phyloP scores from a whole-genome alignment of 92 coral and sea anemone genomes.

The Epizoanthus stellaris region DNA sequence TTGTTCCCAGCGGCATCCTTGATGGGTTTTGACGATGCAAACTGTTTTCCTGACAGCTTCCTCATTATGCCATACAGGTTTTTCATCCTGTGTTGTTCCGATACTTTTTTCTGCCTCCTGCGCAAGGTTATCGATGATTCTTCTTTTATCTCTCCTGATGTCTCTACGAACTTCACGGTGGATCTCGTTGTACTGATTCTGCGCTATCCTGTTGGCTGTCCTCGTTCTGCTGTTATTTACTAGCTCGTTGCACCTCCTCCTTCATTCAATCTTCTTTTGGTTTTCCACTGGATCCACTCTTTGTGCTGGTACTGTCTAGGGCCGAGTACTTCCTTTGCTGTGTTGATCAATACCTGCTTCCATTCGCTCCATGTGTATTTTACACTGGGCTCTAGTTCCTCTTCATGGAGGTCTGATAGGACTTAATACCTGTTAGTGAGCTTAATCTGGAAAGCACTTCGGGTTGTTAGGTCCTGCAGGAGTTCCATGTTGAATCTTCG shows the following conservation, averaged over 20 bases:
- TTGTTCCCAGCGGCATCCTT: not conserved
- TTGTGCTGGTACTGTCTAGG: not conserved
- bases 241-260: not conserved
- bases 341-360: not conserved
- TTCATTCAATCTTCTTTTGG: not conserved
- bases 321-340: not conserved
- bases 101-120: not conserved
- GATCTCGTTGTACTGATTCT: not conserved
- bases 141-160: not conserved
- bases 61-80: not conserved
- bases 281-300: slow-evolving; percentile 1
- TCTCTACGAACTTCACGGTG: slow-evolving; percentile 12
- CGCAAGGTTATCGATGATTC: not conserved
- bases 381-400: not conserved
- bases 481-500: not conserved
- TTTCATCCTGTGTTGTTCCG: slow-evolving; percentile 26
- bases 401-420: not conserved
- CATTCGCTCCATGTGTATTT: not conserved
- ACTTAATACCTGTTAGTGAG: not conserved
- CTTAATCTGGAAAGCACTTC: slow-evolving; percentile 1
- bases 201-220: not conserved
- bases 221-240: too few species aligned
- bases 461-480: not conserved
- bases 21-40: slow-evolving; percentile 1
- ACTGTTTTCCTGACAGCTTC: slow-evolving; percentile 3